phyloP scores from a whole-genome alignment of 2,797 vertebrate species.

The Tragopan temminckii region DNA sequence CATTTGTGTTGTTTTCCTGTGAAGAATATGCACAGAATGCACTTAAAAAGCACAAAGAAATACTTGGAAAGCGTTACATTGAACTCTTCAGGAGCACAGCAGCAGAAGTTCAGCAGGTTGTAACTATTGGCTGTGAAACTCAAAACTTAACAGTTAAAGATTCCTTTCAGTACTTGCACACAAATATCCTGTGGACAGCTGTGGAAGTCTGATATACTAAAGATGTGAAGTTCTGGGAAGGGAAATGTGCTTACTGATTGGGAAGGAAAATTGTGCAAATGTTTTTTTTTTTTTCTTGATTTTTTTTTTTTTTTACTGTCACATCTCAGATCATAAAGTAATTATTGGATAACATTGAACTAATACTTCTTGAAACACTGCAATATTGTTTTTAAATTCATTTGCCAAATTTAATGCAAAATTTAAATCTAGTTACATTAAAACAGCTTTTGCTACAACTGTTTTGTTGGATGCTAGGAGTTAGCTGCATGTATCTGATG shows the following conservation, averaged over 20 bases:
- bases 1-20: constrained; percentile 96
- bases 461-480: not conserved
- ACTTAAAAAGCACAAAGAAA: constrained; percentile 96
- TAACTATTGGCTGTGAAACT: not conserved
- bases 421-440: not conserved
- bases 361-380: not conserved
- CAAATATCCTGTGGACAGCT: not conserved
- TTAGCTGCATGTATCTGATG: not conserved
- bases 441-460: not conserved
- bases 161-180: not conserved
- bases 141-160: not conserved
- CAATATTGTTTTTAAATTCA: not conserved
- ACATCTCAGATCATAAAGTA: not conserved
- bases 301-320: not conserved
- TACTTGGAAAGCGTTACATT: constrained; percentile 96
- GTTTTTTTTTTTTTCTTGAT: no score
- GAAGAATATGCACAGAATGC: constrained; percentile 96
- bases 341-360: not conserved
- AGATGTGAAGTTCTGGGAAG: not conserved
- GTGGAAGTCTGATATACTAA: not conserved
- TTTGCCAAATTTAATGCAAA: not conserved
- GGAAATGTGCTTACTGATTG: not conserved
- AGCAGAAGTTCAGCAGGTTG: constrained; percentile 96
- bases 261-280: not conserved
- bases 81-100: constrained; percentile 97